Conservation (phyloP, 2,113 vertebrate genomes). For the Microtus richardsoni region DNA sequence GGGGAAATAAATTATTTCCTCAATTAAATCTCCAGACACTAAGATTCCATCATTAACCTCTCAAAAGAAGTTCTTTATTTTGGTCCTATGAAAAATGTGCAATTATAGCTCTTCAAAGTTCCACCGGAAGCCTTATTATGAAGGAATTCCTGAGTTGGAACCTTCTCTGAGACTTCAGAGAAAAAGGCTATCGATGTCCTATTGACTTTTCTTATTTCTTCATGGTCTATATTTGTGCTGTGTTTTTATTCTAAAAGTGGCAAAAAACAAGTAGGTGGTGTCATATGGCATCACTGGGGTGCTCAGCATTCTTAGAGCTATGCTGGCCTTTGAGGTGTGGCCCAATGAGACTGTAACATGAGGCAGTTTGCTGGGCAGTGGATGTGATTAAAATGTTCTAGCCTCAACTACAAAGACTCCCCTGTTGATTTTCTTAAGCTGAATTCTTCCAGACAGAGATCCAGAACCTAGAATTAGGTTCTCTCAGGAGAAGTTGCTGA, state of each 20-base stretch:
- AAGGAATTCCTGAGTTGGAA: constrained; percentile 12
- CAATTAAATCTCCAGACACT: constrained; percentile 48
- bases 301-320: background rate
- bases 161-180: constrained; percentile 45
- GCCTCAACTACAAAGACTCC: background rate
- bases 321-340: background rate
- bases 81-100: background rate
- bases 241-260: constrained; percentile 26
- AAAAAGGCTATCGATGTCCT: constrained; percentile 50
- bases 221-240: background rate
- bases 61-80: constrained; percentile 71
- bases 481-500: background rate
- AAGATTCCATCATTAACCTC: constrained; percentile 73
- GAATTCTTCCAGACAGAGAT: background rate
- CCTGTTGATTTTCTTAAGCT: background rate
- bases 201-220: background rate
- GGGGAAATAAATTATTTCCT: constrained; percentile 72
- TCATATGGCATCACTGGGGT: background rate
- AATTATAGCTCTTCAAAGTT: constrained; percentile 43
- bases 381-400: background rate
- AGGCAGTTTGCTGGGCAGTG: background rate
- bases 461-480: background rate
- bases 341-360: background rate
- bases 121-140: background rate
- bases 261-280: constrained; percentile 35